Base-by-base conservation (phyloP, 1,140 invertebrate genomes). In the Venustaconcha ellipsiformis region DNA sequence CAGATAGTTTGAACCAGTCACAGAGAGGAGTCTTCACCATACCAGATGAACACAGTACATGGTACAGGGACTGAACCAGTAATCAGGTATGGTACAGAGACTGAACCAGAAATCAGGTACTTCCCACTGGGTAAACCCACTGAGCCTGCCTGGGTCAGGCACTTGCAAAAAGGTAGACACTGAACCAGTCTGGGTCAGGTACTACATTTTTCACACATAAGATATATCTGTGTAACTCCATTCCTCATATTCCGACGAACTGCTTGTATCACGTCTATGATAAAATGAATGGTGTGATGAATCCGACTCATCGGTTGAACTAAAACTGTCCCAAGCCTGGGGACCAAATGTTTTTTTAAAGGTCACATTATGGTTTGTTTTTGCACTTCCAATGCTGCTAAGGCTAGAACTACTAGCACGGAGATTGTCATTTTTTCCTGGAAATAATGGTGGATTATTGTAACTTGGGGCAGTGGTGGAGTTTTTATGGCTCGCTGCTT, bases 191-290 rank as follows among this genome's bases (percentile, higher is more conserved):
- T 48, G 37, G 37, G 37, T 48, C 8, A 37, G 37, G 37, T 8
- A 48, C 37, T 48, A 8, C 37, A 30, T 30, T 11, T 37, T 37
- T 72, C 57, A 77, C 23, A 77, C 75, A 57, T 72, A 77, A 18
- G 75, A 72, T 20, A 77, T 77, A 60, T 77, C 75, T 26, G 75
- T 77, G n/a, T 72, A 71, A 63, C 66, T 77, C 12, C 60, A 13
- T 18, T 72, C 70, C 12, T 57, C 63, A 0, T 68, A 63, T 57
- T 77, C 75, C 12, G 72, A 70, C 1, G 72, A 18, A 67, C 66
- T 77, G 26, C 30, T 66, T 57, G 72, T 77, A 65, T 77, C 75
- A 60, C 70, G 57, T 26, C 75, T 70, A 72, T 70, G 72, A 59
- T 60, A 72, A 8, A 77, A 56, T 17, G 75, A 77, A 59, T 77